These are phyloP conservation scores for Zapornia atra DNA, from an alignment of 2,113 vertebrate species.

Conservation along the genomic window DNA sequence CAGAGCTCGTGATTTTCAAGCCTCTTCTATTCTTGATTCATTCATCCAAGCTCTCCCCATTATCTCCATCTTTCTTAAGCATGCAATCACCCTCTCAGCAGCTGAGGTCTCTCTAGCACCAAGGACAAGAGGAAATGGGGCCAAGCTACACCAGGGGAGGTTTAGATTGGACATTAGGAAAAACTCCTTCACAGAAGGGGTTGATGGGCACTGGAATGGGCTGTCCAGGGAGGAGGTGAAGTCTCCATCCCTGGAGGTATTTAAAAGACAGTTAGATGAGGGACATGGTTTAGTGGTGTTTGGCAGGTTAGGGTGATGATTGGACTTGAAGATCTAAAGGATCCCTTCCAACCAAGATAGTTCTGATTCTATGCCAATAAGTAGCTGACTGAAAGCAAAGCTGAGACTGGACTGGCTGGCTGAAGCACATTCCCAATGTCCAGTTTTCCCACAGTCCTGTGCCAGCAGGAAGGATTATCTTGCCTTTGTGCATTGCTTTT, in stretches of 20 bases:
- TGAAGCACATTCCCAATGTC: not conserved
- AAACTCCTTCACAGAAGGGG: too few relatives aligned
- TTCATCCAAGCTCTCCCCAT: not conserved
- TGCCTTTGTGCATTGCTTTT: not conserved
- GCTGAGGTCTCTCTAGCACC: not conserved
- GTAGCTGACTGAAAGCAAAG: not conserved
- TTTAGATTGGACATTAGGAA: too few relatives aligned
- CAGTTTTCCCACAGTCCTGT: not conserved
- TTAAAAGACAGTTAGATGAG: too few relatives aligned
- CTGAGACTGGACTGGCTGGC: not conserved
- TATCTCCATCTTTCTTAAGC: not conserved
- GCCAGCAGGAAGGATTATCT: not conserved
- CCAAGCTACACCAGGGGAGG: too few relatives aligned
- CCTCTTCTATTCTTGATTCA: not conserved
- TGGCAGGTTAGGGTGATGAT: too few relatives aligned
- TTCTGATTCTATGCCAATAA: not conserved
- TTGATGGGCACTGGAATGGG: too few relatives aligned
- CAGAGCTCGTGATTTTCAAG: not conserved
- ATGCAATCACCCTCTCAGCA: fast-evolving
- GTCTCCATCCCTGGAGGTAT: too few relatives aligned
- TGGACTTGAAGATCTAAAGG: too few relatives aligned
- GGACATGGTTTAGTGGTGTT: too few relatives aligned
- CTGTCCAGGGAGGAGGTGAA: too few relatives aligned
- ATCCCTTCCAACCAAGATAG: too few relatives aligned
- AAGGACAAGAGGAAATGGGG: not conserved